Conservation (phyloP, 2,797 vertebrate genomes). For the Malacoraja senta region DNA sequence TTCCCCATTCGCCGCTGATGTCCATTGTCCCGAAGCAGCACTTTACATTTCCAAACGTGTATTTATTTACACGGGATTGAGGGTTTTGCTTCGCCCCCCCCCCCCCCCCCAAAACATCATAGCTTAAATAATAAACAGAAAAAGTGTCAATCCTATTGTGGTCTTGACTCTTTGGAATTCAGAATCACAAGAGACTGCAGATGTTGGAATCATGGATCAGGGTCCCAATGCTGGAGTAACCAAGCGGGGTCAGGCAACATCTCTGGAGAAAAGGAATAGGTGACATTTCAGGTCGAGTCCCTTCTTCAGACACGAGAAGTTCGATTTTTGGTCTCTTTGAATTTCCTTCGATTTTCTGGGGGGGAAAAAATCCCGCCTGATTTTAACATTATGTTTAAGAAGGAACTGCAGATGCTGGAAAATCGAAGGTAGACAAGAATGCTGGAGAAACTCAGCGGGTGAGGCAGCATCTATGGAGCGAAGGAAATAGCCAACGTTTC, state of each 20-base stretch:
- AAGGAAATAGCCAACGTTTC: too few species aligned
- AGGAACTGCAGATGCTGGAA: too few species aligned
- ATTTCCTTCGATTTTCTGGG: background rate
- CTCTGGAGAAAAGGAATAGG: too few species aligned
- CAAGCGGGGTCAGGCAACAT: too few species aligned
- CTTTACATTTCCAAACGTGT: background rate
- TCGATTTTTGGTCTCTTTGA: background rate
- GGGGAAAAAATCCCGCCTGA: background rate
- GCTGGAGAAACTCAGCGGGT: too few species aligned
- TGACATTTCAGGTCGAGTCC: too few species aligned
- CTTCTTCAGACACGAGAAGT: too few species aligned
- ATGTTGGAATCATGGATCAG: too few species aligned
- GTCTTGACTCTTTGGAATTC: background rate
- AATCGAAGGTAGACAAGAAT: too few species aligned
- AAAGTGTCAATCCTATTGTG: background rate
- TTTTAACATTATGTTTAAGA: background rate
- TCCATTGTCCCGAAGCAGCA: background rate
- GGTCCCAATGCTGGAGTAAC: too few species aligned
- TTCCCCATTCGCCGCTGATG: background rate
- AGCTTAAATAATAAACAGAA: constrained; percentile 10
- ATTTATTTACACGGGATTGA: constrained; percentile 10
- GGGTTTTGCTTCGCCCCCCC: background rate
- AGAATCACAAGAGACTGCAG: too few species aligned
- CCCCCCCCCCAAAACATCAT: background rate
- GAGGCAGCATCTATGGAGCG: too few species aligned